Base-by-base conservation (phyloP, 2,888 invertebrate species). In the Xylota segnis region DNA sequence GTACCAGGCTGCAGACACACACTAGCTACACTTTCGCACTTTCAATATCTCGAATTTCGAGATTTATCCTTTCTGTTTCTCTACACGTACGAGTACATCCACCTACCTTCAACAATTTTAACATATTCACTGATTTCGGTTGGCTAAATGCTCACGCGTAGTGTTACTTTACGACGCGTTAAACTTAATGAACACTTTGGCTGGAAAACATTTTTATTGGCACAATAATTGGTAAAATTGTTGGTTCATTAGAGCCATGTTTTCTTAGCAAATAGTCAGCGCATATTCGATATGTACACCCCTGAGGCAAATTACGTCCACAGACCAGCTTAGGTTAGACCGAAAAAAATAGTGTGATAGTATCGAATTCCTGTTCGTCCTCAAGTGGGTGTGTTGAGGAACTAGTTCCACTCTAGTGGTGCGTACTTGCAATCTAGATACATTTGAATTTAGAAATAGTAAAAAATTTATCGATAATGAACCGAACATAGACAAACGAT, bases 161-260 rank as follows among this genome's bases (percentile, higher is more conserved):
- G 34, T 68, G 29, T 61, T 65, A 40, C 43, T 66, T 72, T 59
- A 72, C 65, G 72, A 59, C 58, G 58, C 65, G 79, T 59, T 47
- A 32, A 66, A 66, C 14, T 54, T 76, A 76, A 77, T 83, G 77
- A 59, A 77, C 76, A 71, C 58, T 76, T 77, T 76, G 18, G 6
- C 27, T 6, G 16, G 34, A 32, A 66, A 65, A 83, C 71, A 52
- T 16, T 83, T 83, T 83, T 76, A 83, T 71, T 81, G 74, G 66
- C 74, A 29, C 27, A 74, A 74, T 74, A 66, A 74, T 81, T 83
- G 82, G 71, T 66, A 65, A 71, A 83, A 83, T 83, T 76, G 82
- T 71, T 65, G 65, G 82, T 83, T 83, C 77, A 83, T 83, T 83
- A 83, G 76, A 83, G 76, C n/a, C 52, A 43, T 83, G 76, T 83